Evolutionary conservation across 2,797 vertebrate species (phyloP), one percentile per base, ranked within the genome.

Genomic region (Bovichtus variegatus): DNA sequence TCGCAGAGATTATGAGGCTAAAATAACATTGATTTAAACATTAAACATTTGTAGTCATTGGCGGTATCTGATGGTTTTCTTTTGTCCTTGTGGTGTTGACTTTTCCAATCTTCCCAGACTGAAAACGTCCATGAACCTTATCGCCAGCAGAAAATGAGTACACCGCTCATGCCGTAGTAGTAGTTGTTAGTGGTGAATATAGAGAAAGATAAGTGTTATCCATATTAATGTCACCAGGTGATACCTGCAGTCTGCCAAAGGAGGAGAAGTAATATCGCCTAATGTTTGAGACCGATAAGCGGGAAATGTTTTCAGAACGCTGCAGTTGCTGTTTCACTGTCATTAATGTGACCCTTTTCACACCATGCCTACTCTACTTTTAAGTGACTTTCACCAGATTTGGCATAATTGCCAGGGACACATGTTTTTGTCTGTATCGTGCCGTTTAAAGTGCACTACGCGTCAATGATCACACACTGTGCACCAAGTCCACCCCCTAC

Each of bases 261-360:
- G 16, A 64, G 34, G 43, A 31, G 6, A 75, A 44, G 50, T 54
- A 18, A 59, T 36, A 41, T 59, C 29, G 9, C 53, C 29, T 21
- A 44, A 41, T 62, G 43, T 74, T 40, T 71, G 19, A 51, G 38
- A 55, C 34, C 27, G 61, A 71, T 59, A 66, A 49, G 43, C 59
- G 31, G 64, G 19, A 76, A 49, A 34, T 44, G 27, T 50, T 84
- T 71, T 49, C 61, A 65, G 25, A 69, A 11, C 2, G 15, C 65
- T 53, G 36, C 23, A 41, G n/a, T 47, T 53, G 36, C 23, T 41
- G n/a, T 47, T 38, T 61, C 9, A 68, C 40, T 21, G 38, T 62
- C 69, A 74, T 85, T 65, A 58, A 53, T 36, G 27, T 73, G 71
- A 74, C 70, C 74, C 43, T 76, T 84, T 49, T 83, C 41, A 46